Base-by-base conservation (phyloP, 2,797 vertebrate species). In the Potorous gilbertii region DNA sequence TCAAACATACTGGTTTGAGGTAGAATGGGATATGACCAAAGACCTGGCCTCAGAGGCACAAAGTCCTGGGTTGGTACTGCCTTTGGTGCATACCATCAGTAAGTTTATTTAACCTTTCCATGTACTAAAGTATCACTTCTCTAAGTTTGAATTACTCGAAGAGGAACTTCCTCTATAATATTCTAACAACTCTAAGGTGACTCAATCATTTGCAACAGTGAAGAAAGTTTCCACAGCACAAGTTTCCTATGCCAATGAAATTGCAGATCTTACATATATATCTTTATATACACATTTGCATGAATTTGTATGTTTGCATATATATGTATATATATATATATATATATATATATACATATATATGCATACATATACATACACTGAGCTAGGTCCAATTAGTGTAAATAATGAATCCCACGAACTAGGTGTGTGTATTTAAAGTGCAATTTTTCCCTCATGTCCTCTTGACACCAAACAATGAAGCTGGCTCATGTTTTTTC, bases 401-500 rank as follows among this genome's bases (percentile, higher is more conserved):
- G 3, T 46, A 50, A 87, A 87, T 27, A 87, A 87, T 50, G 9
- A 11, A 87, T 87, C 74, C 18, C 8, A 11, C 11, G 40, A 81
- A 46, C 9, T 87, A 40, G 9, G 9, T 87, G 9, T 10, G 24
- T 87, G 74, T 27, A 87, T 87, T 46, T 40, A 87, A 87, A 87
- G 11, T 46, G 62, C 34, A 46, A 46, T 87, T 46, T 46, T 11
- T 0, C 40, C 74, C 4, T 95, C 57, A 92, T 1, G 18, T 55
- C 50, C 8, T 92, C 91, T 34, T 24, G 52, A 93, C 94, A 90
- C 66, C 62, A 95, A 95, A 52, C 93, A 92, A 34, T 89, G 52
- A 92, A 0, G 0, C 8, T 91, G 57, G 89, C 52, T 46, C 0
- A 87, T 5, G 13, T 93, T 95, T 74, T 94, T 54, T 66, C 52